These are phyloP conservation scores for Triplophysa siluroides DNA, from an alignment of 2,113 vertebrate genomes.

Conservation along the genomic window DNA sequence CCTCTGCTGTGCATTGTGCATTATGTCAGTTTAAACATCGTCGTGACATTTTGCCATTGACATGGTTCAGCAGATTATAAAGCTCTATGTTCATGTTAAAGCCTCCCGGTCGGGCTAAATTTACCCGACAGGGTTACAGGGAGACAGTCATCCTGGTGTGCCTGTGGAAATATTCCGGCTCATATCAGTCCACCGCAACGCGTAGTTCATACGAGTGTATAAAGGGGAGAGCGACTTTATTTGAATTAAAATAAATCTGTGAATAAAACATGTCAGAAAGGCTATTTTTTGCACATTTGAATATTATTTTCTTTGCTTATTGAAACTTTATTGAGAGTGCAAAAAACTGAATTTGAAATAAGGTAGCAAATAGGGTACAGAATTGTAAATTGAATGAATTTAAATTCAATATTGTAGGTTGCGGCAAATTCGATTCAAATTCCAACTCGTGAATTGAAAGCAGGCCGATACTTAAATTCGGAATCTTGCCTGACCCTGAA, in stretches of 20 bases:
- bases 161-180: conserved; percentile 5
- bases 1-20: background rate
- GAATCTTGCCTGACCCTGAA: no score
- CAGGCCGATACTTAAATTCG: no score
- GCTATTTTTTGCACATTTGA: no score
- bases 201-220: conserved; percentile 1
- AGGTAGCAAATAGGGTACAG: no score
- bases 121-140: conserved; percentile 11
- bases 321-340: no score
- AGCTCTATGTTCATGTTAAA: conserved; percentile 10
- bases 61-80: conserved; percentile 18
- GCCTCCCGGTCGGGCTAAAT: conserved; percentile 10
- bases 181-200: background rate
- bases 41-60: conserved; percentile 25
- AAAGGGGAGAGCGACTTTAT: conserved; percentile 54
- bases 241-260: conserved; percentile 52
- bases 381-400: no score
- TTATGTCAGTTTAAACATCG: conserved; percentile 18
- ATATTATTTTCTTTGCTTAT: no score
- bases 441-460: no score
- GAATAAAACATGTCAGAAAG: background rate
- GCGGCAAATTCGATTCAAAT: no score
- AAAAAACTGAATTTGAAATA: no score
- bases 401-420: no score
- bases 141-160: background rate